Evolutionary conservation across 37 sponge, comb jelly and placozoan species (phyloP), one percentile per base, ranked within the genome.

Genomic region (Cliona cf. orientalis): DNA sequence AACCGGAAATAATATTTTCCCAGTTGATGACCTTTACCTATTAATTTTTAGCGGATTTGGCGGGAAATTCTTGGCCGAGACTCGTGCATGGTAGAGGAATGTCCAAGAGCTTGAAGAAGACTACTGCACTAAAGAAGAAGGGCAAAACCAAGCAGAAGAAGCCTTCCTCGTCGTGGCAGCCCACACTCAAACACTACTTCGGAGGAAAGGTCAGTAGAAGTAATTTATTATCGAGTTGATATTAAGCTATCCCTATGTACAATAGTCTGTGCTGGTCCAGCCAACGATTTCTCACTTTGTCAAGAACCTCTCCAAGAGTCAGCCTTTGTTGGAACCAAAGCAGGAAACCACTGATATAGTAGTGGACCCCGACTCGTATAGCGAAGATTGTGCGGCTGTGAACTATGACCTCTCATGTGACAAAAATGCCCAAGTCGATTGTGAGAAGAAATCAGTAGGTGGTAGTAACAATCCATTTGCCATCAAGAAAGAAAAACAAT

Each of bases 181-280:
- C 75, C 3, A 72, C 84, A 0, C 12, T 83, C 28, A 83, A 83
- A 34, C 73, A 29, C 23, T 74, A 53, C 46, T 83, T 73, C 74
- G 84, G 84, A 36, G 84, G 84, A 49, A 74, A 83, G 74, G 84
- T 83, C 41, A 5, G 62, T 17, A 61, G n/a, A n/a, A n/a, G n/a
- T n/a, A n/a, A n/a, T n/a, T n/a, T n/a, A n/a, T n/a, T n/a, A n/a
- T n/a, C n/a, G 28, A 74, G 31, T 53, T 29, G 29, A 37, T 46
- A 31, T 74, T 0, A 12, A 9, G 22, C 25, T 39, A n/a, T 39
- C 2, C 14, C 29, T 66, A 37, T 64, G 1, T 3, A 36, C 39
- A 32, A 29, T 43, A 81, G 82, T 71, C 82, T 44, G 59, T 71
- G 39, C 72, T 66, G n/a, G 62, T 60, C 3, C 82, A 81, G 33